These are phyloP conservation scores for Iselma pallidipennis DNA, from an alignment of 2,888 invertebrate species.

Conservation along the genomic window DNA sequence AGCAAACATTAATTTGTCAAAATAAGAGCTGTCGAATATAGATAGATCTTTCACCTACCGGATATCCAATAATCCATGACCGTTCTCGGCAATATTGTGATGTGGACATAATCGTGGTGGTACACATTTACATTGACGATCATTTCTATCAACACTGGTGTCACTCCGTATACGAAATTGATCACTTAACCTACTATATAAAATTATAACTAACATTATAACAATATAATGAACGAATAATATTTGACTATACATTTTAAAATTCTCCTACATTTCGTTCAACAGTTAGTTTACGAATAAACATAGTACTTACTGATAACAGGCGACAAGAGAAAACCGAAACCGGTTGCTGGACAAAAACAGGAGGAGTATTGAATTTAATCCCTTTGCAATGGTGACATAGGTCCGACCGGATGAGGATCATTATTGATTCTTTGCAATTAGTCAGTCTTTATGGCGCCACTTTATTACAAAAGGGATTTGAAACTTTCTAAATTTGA, in stretches of 20 bases:
- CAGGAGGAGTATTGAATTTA: background rate
- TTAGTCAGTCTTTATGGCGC: background rate
- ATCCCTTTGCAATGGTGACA: background rate
- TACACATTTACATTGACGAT: conserved; percentile 33
- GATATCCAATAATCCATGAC: conserved; percentile 36
- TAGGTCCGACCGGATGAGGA: background rate
- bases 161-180: background rate
- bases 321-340: background rate
- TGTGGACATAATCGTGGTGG: conserved; percentile 35
- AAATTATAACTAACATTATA: background rate
- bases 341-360: background rate
- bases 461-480: background rate
- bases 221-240: background rate
- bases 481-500: background rate
- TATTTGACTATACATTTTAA: no score
- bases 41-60: conserved; percentile 31
- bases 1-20: conserved; percentile 13
- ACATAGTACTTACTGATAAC: no score
- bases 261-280: no score
- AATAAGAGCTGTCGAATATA: background rate
- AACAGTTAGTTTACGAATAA: no score
- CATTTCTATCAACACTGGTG: background rate
- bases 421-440: background rate
- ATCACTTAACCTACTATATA: background rate
- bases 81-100: conserved; percentile 27